Evolutionary conservation across 2,888 invertebrate species (phyloP).

Genomic region (Tinea semifulvella): DNA sequence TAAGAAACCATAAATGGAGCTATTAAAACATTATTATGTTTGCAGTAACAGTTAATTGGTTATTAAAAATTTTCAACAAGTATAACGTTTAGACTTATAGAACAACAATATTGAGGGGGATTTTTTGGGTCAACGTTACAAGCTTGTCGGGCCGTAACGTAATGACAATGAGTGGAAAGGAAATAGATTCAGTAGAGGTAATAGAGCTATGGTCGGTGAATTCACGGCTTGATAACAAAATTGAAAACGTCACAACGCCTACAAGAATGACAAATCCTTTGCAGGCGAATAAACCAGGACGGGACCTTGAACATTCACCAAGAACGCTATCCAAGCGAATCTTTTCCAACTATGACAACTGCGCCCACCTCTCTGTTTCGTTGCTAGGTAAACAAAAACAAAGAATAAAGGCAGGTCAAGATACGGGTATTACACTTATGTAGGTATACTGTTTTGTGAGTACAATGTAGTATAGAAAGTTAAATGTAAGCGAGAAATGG

Average conservation of each 20-base stretch:
- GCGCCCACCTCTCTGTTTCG: constrained; percentile 7
- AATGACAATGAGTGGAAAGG: constrained; percentile 4
- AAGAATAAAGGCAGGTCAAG: background rate
- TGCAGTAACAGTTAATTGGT: too few relatives aligned
- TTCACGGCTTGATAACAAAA: constrained; percentile 4
- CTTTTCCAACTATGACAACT: constrained; percentile 26
- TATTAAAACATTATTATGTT: too few relatives aligned
- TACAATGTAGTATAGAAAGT: too few relatives aligned
- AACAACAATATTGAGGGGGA: constrained; percentile 3
- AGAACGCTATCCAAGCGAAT: constrained; percentile 57
- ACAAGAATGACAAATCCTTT: constrained; percentile 59
- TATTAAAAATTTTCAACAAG: too few relatives aligned
- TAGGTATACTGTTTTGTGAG: too few relatives aligned
- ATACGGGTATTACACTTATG: too few relatives aligned
- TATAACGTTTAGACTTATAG: too few relatives aligned
- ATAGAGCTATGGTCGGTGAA: background rate
- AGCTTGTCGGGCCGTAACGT: constrained; percentile 9
- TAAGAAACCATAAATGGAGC: too few relatives aligned
- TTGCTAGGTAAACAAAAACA: constrained; percentile 8
- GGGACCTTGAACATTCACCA: constrained; percentile 63
- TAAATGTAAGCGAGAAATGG: too few relatives aligned
- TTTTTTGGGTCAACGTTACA: constrained; percentile 5
- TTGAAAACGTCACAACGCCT: constrained; percentile 27
- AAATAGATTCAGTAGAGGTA: constrained; percentile 1
- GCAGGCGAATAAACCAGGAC: constrained; percentile 52